Evolutionary conservation across 2,888 invertebrate genomes (phyloP).

Genomic region (Hypomecis punctinalis): DNA sequence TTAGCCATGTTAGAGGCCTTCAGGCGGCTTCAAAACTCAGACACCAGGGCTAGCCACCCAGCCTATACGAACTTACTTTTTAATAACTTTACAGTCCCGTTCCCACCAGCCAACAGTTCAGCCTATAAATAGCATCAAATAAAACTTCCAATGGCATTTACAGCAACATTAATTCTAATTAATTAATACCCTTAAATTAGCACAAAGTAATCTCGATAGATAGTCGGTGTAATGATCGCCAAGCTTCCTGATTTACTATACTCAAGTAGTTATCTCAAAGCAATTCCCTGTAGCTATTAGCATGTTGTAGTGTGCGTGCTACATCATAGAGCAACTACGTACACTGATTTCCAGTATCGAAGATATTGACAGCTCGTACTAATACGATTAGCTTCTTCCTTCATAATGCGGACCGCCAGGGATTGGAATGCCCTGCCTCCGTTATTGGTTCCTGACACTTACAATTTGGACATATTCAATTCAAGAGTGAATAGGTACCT

Average conservation of each 20-base stretch:
- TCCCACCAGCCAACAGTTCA: no score
- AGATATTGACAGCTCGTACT: constrained; percentile 31
- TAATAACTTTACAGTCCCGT: no score
- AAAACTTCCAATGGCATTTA: not conserved
- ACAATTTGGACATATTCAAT: no score
- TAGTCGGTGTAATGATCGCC: constrained; percentile 17
- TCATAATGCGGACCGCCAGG: no score
- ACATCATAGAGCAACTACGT: constrained; percentile 36
- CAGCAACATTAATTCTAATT: not conserved
- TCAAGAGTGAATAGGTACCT: no score
- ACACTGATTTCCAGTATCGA: constrained; percentile 5
- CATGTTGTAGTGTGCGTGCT: constrained; percentile 39
- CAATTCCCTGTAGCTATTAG: constrained; percentile 21
- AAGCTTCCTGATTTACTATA: constrained; percentile 25
- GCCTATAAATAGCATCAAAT: no score
- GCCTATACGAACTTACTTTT: no score
- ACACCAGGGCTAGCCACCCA: no score
- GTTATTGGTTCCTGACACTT: no score
- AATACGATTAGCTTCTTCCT: not conserved
- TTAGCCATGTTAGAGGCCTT: no score
- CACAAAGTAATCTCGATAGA: constrained; percentile 1
- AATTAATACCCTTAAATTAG: not conserved
- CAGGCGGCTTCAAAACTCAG: no score
- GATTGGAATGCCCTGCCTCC: no score
- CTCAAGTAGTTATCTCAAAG: constrained; percentile 18